Base-by-base conservation (phyloP, 2,113 vertebrate genomes). In the Onychostruthus taczanowskii region DNA sequence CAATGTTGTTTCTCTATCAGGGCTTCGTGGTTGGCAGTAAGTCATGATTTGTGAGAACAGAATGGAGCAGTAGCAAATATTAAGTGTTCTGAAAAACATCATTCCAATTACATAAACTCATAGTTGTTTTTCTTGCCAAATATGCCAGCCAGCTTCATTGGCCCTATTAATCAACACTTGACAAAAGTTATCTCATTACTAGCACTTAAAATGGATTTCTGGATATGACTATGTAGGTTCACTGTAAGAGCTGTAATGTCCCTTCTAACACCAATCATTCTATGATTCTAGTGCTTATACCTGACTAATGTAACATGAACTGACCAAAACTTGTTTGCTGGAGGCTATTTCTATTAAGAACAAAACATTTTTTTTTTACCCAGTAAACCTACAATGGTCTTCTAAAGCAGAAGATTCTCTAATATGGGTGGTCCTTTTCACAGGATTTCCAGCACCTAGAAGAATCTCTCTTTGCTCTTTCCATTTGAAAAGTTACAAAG, bases 401-500 rank as follows among this genome's bases (percentile, higher is more conserved):
- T 81, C 28, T 80, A 63, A 74, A 18, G 84, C 33, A 64, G 69
- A 91, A 52, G 53, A 59, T 77, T 77, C 67, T 73, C 33, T 41
- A 49, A 22, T 33, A 77, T 2, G 22, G 44, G 88, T 90, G 92
- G 79, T 86, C 85, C 15, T 8, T 63, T 95, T 92, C 72, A 75
- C 35, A 52, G 37, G 18, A 61, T 72, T 89, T 84, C 52, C 80
- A 94, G 16, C 49, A 67, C 64, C 24, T 39, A 78, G 22, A 88
- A 78, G 35, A 78, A 93, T 86, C 64, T 77, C 17, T 64, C 56
- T 95, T 81, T 77, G 39, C 83, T 93, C 47, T 92, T 94, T 93
- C 59, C 44, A 68, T 89, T 86, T 75, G 68, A 19, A n/a, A 92
- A 93, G 73, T 74, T 83, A 64, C 84, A 94, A 95, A 92, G 62